Evolutionary conservation across 2,888 invertebrate species (phyloP), one percentile per base, ranked within the genome.

Genomic region (Magallana nippona): DNA sequence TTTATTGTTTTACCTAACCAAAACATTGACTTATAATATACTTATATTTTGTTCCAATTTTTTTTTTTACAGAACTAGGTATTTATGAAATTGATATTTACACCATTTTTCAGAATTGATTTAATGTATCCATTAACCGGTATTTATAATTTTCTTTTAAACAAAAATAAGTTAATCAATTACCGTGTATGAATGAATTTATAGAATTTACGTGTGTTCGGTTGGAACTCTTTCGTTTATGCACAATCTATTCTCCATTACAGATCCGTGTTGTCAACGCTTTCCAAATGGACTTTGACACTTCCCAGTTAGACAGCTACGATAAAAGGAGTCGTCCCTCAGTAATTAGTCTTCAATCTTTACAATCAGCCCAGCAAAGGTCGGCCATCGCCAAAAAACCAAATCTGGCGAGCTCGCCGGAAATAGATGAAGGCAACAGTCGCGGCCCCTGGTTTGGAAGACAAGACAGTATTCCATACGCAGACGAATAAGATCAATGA

Each of bases 201-300:
- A 2, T 32, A 5, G 32, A 32, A 32, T 32, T 44, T 5, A 5
- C 44, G 44, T 44, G 44, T 44, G 44, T 44, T 44, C 44, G 44
- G 44, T 44, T 44, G 44, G 44, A 44, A 44, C 44, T 44, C 44
- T 44, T n/a, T 60, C 17, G n/a, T n/a, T 5, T 60, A n/a, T 44
- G 19, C 55, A 57, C n/a, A 17, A 11, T 82, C 60, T 82, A 79
- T 55, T 80, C 17, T 79, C 63, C 55, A 77, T 86, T 94, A 95
- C 97, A 99, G 99, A 99, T 99, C 95, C 98, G 99, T 96, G 99
- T 99, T 96, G 99, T 99, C 95, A 99, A 99, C 96, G 99, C 99
- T 96, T 99, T 99, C 96, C 98, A 93, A 90, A 92, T 91, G 91
- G 92, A 92, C 87, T 87, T 92, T 86, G 92, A 92, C 86, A 84